Evolutionary conservation across 2,113 vertebrate genomes (phyloP).

Genomic region (Brienomyrus longianalis): DNA sequence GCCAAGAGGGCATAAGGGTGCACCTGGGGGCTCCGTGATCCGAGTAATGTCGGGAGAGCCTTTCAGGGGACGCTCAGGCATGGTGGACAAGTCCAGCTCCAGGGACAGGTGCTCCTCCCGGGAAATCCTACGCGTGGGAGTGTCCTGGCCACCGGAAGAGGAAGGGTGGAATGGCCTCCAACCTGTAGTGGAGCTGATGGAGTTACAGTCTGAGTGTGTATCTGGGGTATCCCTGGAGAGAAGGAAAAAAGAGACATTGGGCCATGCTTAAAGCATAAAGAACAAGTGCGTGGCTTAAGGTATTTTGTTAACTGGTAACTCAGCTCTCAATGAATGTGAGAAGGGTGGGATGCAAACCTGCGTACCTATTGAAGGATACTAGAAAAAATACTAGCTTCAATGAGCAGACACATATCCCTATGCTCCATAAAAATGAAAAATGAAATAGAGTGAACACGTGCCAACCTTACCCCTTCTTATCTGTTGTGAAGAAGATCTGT

Average conservation of each 20-base stretch:
- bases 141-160: conserved; percentile 69
- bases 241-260: conserved; percentile 30
- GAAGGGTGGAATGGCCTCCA: conserved; percentile 73
- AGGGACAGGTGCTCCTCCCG: conserved; percentile 81
- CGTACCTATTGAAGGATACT: neutral
- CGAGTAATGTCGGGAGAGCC: conserved; percentile 78
- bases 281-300: neutral
- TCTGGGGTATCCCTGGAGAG: conserved; percentile 76
- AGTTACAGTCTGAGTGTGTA: conserved; percentile 80
- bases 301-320: neutral
- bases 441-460: neutral
- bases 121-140: conserved; percentile 75
- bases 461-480: conserved; percentile 80
- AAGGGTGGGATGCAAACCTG: neutral
- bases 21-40: conserved; percentile 79
- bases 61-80: conserved; percentile 60
- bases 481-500: conserved; percentile 81
- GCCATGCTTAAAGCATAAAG: neutral
- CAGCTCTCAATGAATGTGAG: neutral
- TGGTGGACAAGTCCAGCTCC: conserved; percentile 64
- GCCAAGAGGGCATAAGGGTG: conserved; percentile 74
- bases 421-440: neutral
- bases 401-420: neutral
- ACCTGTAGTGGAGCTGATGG: conserved; percentile 74
- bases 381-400: neutral